These are phyloP conservation scores for Aphelenchoides avenae DNA, from an alignment of 1,140 invertebrate genomes.

Conservation along the genomic window DNA sequence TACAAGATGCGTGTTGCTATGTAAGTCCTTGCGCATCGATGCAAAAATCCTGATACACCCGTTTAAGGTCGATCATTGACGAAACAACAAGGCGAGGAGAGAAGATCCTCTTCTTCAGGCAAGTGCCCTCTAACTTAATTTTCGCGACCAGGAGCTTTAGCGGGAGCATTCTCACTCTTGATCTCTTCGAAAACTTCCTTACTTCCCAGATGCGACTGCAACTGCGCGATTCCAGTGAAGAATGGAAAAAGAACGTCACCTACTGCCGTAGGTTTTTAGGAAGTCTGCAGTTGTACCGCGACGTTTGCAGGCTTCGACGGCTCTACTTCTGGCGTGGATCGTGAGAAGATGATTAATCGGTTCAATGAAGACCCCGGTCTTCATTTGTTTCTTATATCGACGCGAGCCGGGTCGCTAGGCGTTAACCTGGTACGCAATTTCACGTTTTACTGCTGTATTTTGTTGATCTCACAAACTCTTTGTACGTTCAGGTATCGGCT, in stretches of 20 bases:
- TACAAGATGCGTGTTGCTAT: conserved; percentile 92
- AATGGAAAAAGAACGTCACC: conserved; percentile 79
- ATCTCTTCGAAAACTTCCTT: conserved; percentile 93
- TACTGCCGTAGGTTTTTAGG: conserved; percentile 76
- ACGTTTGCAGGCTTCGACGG: conserved; percentile 7
- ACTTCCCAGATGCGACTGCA: conserved; percentile 70
- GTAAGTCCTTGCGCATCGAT: too few relatives aligned
- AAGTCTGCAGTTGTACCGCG: conserved; percentile 28
- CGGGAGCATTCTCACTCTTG: conserved; percentile 88
- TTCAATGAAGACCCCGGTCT: conserved; percentile 84
- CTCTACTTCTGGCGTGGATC: conserved; percentile 79
- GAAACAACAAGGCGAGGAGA: conserved; percentile 81
- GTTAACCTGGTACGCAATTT: conserved; percentile 75
- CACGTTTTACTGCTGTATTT: conserved; percentile 6
- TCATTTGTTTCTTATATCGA: conserved; percentile 90
- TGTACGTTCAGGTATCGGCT: conserved; percentile 68
- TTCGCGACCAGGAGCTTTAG: conserved; percentile 63
- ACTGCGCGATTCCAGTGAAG: conserved; percentile 60
- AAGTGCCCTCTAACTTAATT: conserved; percentile 18
- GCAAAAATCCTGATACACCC: too few relatives aligned
- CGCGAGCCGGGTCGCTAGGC: conserved; percentile 88
- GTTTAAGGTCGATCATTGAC: conserved; percentile 82
- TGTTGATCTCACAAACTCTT: conserved; percentile 5
- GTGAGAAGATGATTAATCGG: conserved; percentile 92
- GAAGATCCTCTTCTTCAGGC: conserved; percentile 81